Evolutionary conservation across 2,888 invertebrate species (phyloP).

Genomic region (Ctena decussata): DNA sequence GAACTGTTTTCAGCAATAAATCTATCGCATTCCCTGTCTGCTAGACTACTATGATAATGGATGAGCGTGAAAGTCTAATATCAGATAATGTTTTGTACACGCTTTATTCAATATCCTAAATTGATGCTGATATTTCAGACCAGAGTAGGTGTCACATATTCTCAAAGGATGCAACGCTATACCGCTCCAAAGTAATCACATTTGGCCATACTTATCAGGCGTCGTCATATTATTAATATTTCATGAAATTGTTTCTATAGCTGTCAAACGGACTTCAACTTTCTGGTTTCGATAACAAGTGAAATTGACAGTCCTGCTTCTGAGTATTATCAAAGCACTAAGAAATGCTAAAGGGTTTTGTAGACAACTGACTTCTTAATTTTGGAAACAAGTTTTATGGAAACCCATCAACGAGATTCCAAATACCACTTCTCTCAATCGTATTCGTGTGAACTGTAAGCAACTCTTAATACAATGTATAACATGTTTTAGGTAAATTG

Average conservation of each 20-base stretch:
- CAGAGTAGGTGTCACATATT: not conserved
- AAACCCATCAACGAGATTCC: no score
- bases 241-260: not conserved
- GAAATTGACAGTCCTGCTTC: not conserved
- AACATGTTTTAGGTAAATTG: no score
- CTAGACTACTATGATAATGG: no score
- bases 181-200: not conserved
- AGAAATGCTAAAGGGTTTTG: no score
- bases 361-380: no score
- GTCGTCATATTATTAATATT: not conserved
- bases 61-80: not conserved
- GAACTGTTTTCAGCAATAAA: no score
- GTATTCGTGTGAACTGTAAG: no score
- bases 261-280: not conserved
- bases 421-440: no score
- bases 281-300: not conserved
- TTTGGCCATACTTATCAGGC: not conserved
- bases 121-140: not conserved
- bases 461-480: no score
- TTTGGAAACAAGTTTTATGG: no score
- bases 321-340: no score
- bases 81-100: not conserved
- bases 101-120: not conserved
- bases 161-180: not conserved
- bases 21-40: no score